Conservation (phyloP, 2,113 vertebrate genomes). For the Cynocephalus volans region DNA sequence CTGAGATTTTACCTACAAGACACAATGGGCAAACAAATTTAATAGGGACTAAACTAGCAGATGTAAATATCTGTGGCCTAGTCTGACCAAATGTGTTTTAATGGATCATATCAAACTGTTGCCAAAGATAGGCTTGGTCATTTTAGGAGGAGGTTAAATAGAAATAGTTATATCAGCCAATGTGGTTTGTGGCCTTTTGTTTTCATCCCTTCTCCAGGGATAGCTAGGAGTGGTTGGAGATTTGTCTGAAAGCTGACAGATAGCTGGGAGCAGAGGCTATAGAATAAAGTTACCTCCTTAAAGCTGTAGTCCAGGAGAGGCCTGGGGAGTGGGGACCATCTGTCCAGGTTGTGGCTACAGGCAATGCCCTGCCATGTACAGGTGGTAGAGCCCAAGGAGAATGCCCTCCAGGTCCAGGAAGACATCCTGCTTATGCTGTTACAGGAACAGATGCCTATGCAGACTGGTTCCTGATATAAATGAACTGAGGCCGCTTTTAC, state of each 20-base stretch:
- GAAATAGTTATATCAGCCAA: not conserved
- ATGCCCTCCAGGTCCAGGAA: constrained; percentile 37
- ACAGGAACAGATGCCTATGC: not conserved
- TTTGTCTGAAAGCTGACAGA: not conserved
- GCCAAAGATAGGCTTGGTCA: not conserved
- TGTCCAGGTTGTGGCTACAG: not conserved
- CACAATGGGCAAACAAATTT: not conserved
- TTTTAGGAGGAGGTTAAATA: constrained; percentile 15
- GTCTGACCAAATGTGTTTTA: constrained; percentile 23
- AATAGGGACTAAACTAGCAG: not conserved
- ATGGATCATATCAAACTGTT: not conserved
- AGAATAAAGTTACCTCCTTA: constrained; percentile 13
- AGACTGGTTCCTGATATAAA: constrained; percentile 53
- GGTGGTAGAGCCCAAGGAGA: constrained; percentile 10
- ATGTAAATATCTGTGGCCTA: not conserved
- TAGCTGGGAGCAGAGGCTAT: not conserved
- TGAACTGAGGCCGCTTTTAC: constrained; percentile 34
- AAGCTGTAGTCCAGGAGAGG: constrained; percentile 21
- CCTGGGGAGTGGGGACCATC: not conserved
- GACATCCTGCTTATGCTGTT: not conserved
- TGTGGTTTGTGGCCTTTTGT: not conserved
- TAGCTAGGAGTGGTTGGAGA: not conserved
- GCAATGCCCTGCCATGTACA: not conserved
- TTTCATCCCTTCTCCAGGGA: not conserved
- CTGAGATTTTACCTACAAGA: not conserved